Conservation (phyloP, 2,797 vertebrate genomes). For the Myiotriccus ornatus region DNA sequence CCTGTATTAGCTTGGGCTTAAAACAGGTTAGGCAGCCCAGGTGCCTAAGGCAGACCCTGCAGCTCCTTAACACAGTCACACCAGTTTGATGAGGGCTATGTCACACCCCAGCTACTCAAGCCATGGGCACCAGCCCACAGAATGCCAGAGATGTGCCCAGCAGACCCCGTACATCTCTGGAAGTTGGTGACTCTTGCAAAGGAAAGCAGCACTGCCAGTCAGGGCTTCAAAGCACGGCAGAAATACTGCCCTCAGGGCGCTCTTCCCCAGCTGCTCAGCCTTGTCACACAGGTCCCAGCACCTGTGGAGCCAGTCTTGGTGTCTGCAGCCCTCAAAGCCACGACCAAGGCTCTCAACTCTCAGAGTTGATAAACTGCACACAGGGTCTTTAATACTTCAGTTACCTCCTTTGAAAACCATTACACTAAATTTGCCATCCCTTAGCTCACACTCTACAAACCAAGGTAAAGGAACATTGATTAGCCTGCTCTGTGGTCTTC, state of each 20-base stretch:
- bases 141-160: not conserved
- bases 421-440: not conserved
- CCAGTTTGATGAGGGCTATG: not conserved
- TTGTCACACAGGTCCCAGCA: not conserved
- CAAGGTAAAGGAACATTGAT: not conserved
- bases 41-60: not conserved
- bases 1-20: not conserved
- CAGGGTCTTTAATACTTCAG: not conserved
- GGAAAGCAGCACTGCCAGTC: not conserved
- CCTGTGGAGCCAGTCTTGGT: not conserved
- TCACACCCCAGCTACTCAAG: not conserved
- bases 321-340: not conserved
- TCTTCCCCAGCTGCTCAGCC: not conserved
- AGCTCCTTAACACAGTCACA: not conserved
- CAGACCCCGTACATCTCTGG: not conserved
- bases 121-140: accelerated
- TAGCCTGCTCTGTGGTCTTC: not conserved
- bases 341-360: not conserved
- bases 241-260: not conserved
- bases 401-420: not conserved
- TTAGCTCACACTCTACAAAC: not conserved
- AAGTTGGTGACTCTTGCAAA: not conserved
- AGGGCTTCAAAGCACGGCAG: not conserved
- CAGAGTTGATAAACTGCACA: not conserved
- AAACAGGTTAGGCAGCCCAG: not conserved